A percentile compares a stretch with the other conserved stretches of the same genome.
Conservation (phyloP, 2,113 vertebrate species). For the Daubentonia madagascariensis region DNA sequence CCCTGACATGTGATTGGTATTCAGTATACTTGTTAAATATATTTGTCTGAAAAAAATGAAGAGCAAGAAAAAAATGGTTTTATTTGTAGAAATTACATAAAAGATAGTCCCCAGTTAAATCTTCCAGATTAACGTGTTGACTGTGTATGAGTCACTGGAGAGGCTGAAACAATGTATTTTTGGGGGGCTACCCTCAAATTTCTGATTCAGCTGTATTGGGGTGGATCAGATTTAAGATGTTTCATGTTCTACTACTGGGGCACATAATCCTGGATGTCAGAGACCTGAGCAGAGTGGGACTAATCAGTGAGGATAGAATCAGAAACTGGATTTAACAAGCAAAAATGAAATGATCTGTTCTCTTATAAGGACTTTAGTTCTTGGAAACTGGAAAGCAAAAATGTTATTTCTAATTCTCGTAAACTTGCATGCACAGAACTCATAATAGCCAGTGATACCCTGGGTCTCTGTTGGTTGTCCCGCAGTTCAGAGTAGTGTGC, state of each 20-base stretch:
- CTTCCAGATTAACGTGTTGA: not conserved
- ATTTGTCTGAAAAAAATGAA: not conserved
- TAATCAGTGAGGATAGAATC: not conserved
- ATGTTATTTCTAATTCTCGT: not conserved
- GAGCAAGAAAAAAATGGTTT: not conserved
- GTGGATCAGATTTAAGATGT: not conserved
- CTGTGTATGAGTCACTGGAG: not conserved
- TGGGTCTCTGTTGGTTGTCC: not conserved
- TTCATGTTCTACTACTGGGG: not conserved
- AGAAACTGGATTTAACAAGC: not conserved
- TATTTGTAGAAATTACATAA: not conserved
- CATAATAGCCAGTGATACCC: not conserved
- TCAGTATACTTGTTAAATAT: not conserved
- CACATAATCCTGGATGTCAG: not conserved
- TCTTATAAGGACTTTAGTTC: not conserved
- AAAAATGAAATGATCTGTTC: not conserved
- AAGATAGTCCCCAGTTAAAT: not conserved
- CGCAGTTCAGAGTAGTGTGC: too few relatives aligned
- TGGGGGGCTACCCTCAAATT: not conserved
- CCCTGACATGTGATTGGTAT: not conserved
- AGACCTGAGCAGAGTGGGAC: not conserved
- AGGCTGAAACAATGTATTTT: not conserved
- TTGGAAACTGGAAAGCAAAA: not conserved
- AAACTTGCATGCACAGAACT: not conserved
- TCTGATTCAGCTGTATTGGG: not conserved